A percentile compares a stretch with the other conserved stretches of the same genome.
phyloP scores from a whole-genome alignment of 2,113 vertebrate species.

The Macquaria australasica region DNA sequence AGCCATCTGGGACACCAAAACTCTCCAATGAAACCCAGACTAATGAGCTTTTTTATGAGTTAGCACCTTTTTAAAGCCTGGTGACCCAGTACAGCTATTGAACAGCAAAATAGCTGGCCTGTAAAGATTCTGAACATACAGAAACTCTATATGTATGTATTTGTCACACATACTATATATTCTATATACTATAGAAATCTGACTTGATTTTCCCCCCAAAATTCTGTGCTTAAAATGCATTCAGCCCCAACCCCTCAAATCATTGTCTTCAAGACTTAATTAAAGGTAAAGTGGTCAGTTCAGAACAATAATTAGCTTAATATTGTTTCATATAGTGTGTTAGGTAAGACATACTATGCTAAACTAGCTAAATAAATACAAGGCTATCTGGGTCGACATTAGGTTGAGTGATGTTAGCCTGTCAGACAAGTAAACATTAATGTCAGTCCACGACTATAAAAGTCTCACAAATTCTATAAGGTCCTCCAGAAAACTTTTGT shows the following conservation, averaged over 20 bases:
- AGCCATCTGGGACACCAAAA: neutral
- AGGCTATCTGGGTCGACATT: too few relatives aligned
- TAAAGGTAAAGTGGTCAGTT: too few relatives aligned
- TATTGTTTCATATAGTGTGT: too few relatives aligned
- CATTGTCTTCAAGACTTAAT: neutral
- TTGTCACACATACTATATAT: neutral
- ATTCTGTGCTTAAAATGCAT: neutral
- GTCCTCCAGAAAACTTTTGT: too few relatives aligned
- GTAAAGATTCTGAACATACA: too few relatives aligned
- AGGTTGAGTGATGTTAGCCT: too few relatives aligned
- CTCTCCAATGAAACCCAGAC: neutral
- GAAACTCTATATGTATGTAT: neutral
- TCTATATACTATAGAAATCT: neutral
- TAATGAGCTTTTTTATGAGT: neutral
- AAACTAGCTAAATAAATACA: too few relatives aligned
- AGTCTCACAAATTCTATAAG: too few relatives aligned
- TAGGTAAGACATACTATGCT: too few relatives aligned
- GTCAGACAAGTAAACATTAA: too few relatives aligned
- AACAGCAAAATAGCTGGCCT: neutral
- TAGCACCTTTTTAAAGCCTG: neutral
- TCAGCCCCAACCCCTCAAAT: neutral
- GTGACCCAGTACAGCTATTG: neutral
- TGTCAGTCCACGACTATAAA: too few relatives aligned
- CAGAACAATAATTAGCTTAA: too few relatives aligned
- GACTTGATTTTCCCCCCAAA: neutral